Evolutionary conservation across 2,113 vertebrate species (phyloP).

Genomic region (Ibidorhyncha struthersii): DNA sequence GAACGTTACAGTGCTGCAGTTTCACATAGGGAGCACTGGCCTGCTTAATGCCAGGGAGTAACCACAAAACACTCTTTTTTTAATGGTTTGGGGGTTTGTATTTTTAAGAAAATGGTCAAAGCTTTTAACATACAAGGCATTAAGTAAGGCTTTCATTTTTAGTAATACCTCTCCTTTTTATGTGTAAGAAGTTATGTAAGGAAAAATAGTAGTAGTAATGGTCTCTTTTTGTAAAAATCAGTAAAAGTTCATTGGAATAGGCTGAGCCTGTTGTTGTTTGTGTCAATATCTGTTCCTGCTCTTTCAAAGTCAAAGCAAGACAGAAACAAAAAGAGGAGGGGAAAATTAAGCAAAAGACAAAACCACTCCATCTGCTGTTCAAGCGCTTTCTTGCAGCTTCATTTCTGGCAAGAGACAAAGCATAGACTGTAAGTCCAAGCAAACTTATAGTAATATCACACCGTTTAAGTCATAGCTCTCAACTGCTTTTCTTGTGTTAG

Average conservation of each 20-base stretch:
- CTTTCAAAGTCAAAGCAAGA: neutral
- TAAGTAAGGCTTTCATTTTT: neutral
- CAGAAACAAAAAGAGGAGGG: neutral
- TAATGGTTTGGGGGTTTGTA: neutral
- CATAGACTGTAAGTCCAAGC: neutral
- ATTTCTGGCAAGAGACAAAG: neutral
- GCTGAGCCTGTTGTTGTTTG: neutral
- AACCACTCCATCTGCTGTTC: neutral
- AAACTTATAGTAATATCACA: neutral
- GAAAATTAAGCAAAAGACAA: neutral
- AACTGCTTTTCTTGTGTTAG: neutral
- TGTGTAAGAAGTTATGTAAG: neutral
- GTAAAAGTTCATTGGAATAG: neutral
- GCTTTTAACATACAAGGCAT: neutral
- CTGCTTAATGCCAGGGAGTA: neutral
- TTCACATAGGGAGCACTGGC: neutral
- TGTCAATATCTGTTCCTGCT: neutral
- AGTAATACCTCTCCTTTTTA: neutral
- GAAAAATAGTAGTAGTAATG: neutral
- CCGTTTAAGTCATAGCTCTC: neutral
- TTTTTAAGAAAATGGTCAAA: neutral
- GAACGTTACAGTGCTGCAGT: neutral
- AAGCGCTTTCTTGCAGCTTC: neutral
- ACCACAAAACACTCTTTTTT: neutral
- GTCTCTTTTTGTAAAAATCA: neutral